These are phyloP conservation scores for Apeira syringaria DNA, from an alignment of 2,888 invertebrate genomes.

Conservation along the genomic window DNA sequence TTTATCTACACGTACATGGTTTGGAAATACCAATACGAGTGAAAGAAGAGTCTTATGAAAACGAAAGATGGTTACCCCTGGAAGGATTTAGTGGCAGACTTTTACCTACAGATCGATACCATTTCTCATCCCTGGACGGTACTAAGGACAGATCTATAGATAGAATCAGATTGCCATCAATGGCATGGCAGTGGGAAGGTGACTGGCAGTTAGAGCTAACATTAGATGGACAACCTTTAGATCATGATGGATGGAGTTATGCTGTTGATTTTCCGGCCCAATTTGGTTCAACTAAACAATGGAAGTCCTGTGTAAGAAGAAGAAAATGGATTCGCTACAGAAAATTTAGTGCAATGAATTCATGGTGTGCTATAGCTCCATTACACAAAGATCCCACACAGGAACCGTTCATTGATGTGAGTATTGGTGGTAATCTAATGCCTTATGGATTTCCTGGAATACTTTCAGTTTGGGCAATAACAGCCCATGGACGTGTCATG, in stretches of 20 bases:
- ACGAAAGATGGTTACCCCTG: slow-evolving; percentile 96
- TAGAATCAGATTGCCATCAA: slow-evolving; percentile 93
- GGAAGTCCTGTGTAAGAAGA: slow-evolving; percentile 95
- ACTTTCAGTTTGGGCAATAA: slow-evolving; percentile 96
- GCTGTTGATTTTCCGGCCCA: slow-evolving; percentile 95
- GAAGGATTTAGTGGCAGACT: slow-evolving; percentile 93
- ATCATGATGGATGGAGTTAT: slow-evolving; percentile 97
- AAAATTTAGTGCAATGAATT: slow-evolving; percentile 94
- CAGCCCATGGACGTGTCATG: slow-evolving; percentile 95
- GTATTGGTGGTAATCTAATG: slow-evolving; percentile 92
- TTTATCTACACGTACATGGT: slow-evolving; percentile 95
- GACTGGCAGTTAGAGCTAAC: slow-evolving; percentile 95
- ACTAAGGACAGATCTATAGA: slow-evolving; percentile 90
- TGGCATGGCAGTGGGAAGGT: slow-evolving; percentile 98
- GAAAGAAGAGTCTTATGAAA: slow-evolving; percentile 95
- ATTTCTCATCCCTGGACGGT: slow-evolving; percentile 94
- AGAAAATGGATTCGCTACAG: slow-evolving; percentile 95
- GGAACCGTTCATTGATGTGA: slow-evolving; percentile 96
- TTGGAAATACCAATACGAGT: slow-evolving; percentile 95
- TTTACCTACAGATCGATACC: slow-evolving; percentile 94
- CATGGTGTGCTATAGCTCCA: slow-evolving; percentile 96
- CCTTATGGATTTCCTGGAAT: slow-evolving; percentile 90
- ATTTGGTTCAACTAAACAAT: slow-evolving; percentile 91
- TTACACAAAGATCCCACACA: slow-evolving; percentile 94
- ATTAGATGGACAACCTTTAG: slow-evolving; percentile 92